Conservation (phyloP, 2,888 invertebrate genomes). For the Calliphora vomitoria region DNA sequence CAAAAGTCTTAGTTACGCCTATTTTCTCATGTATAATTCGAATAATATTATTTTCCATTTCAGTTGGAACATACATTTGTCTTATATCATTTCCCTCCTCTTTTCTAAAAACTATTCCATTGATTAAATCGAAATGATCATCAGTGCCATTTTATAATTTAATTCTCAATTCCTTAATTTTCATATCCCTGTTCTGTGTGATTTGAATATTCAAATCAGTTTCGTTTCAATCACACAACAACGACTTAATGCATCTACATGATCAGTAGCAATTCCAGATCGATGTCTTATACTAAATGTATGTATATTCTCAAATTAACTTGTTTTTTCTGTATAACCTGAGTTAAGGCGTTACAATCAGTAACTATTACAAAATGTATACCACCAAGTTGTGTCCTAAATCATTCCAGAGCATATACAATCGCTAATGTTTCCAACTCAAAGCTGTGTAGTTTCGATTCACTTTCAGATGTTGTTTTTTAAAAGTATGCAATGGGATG, state of each 20-base stretch:
- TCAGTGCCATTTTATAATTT: slow-evolving; percentile 1
- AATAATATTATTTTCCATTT: slow-evolving; percentile 17
- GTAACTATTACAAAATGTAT: slow-evolving; percentile 66
- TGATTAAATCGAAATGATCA: background rate
- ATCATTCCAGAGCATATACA: slow-evolving; percentile 70
- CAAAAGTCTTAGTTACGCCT: slow-evolving; percentile 21
- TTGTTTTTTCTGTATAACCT: slow-evolving; percentile 57
- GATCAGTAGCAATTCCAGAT: slow-evolving; percentile 26
- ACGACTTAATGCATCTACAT: slow-evolving; percentile 67
- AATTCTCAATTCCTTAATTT: slow-evolving; percentile 10
- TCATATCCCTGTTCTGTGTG: slow-evolving; percentile 10
- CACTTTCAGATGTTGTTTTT: slow-evolving; percentile 23
- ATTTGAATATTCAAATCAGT: slow-evolving; percentile 34
- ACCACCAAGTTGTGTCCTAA: slow-evolving; percentile 65
- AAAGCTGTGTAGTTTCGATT: slow-evolving; percentile 78
- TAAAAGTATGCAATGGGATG: slow-evolving; percentile 60
- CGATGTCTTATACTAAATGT: slow-evolving; percentile 60
- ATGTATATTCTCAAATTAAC: slow-evolving; percentile 64
- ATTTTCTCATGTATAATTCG: slow-evolving; percentile 46
- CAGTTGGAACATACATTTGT: slow-evolving; percentile 27
- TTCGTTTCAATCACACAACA: slow-evolving; percentile 17
- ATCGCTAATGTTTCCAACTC: slow-evolving; percentile 78
- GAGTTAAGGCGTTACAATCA: slow-evolving; percentile 61
- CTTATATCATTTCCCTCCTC: background rate
- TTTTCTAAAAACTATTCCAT: slow-evolving; percentile 10